A percentile compares a stretch with the other conserved stretches of the same genome.
These are phyloP conservation scores for Acronicta alni DNA, from an alignment of 2,888 invertebrate genomes.

Conservation along the genomic window DNA sequence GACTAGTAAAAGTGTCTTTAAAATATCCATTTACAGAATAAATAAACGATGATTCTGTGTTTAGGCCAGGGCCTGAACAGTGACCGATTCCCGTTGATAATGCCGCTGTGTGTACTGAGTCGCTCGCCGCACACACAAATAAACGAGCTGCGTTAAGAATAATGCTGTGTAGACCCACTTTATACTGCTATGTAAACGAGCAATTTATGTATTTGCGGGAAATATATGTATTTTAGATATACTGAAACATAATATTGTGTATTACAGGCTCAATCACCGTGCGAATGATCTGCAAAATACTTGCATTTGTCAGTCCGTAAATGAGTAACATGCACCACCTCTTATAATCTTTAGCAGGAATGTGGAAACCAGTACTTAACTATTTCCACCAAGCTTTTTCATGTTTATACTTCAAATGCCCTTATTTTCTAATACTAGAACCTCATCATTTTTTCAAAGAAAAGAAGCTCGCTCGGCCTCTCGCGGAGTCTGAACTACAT, in stretches of 20 bases:
- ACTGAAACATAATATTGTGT: too few species aligned
- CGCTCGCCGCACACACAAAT: slow-evolving; percentile 35
- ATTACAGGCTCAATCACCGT: too few species aligned
- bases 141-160: slow-evolving; percentile 50
- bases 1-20: too few species aligned
- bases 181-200: slow-evolving; percentile 10
- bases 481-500: slow-evolving; percentile 7
- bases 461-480: neutral
- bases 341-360: neutral
- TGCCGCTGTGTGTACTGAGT: slow-evolving; percentile 36
- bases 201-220: neutral
- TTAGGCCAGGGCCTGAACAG: slow-evolving; percentile 20
- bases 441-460: neutral
- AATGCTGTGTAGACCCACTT: slow-evolving; percentile 34
- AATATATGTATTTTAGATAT: neutral
- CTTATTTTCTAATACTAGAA: neutral
- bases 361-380: neutral
- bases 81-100: slow-evolving; percentile 35
- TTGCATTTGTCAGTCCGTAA: too few species aligned
- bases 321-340: too few species aligned
- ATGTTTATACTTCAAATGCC: neutral
- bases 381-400: too few species aligned
- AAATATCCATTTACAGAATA: slow-evolving; percentile 2
- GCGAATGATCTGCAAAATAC: too few species aligned
- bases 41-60: slow-evolving; percentile 38